These are phyloP conservation scores for Glandiceps talaboti DNA, from an alignment of 53 echinoderm and acorn worm genomes.

Conservation along the genomic window DNA sequence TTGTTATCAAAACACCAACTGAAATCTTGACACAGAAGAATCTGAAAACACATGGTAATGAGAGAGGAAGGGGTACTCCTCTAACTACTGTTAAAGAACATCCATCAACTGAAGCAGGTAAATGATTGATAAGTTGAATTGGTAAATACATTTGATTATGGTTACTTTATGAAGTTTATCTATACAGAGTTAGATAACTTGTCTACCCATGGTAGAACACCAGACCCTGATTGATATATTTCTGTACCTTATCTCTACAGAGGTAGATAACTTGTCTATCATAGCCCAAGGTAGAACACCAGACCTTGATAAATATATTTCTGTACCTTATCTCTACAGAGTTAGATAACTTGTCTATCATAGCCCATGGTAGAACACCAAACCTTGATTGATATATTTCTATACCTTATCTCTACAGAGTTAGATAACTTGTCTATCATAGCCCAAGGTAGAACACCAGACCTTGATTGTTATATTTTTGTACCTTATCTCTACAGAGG, in stretches of 20 bases:
- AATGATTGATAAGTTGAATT: no score
- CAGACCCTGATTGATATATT: background rate
- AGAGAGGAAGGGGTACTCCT: background rate
- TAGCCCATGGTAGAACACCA: no score
- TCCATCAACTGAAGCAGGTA: background rate
- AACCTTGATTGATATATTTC: background rate
- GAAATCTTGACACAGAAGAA: background rate
- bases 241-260: background rate
- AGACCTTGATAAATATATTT: background rate
- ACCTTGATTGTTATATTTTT: background rate
- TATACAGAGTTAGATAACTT: no score
- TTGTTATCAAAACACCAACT: conserved; percentile 33
- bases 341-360: no score
- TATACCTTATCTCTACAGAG: background rate
- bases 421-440: background rate
- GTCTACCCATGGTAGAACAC: no score
- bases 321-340: no score
- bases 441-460: background rate
- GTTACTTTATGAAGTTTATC: no score
- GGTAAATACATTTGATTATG: no score
- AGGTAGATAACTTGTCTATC: background rate
- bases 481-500: background rate
- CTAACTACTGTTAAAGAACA: background rate
- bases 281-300: background rate
- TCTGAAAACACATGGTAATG: background rate